Conservation (phyloP, 1,140 invertebrate species). For the Drosophila nebulosa region DNA sequence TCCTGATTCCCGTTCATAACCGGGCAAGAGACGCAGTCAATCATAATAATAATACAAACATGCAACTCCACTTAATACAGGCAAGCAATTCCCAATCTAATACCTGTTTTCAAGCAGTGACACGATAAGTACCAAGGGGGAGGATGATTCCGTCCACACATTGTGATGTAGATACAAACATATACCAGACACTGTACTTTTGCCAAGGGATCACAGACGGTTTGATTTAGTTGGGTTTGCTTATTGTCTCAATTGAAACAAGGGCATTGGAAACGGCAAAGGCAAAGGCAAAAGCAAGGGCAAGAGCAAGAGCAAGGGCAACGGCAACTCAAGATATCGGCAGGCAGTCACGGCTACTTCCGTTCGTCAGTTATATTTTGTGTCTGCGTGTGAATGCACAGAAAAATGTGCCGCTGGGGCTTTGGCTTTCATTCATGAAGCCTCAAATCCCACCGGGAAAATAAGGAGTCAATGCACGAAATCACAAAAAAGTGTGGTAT, state of each 20-base stretch:
- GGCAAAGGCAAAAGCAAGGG: background rate
- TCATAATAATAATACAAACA: conserved; percentile 21
- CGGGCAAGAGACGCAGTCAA: conserved; percentile 20
- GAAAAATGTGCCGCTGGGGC: conserved; percentile 27
- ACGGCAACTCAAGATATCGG: conserved; percentile 12
- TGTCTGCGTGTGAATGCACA: conserved; percentile 27
- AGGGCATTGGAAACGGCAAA: conserved; percentile 11
- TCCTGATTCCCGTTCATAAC: background rate
- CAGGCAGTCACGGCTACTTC: conserved; percentile 49
- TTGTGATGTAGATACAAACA: background rate
- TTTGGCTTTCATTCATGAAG: conserved; percentile 71
- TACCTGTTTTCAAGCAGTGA: conserved; percentile 24
- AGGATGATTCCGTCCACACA: conserved; percentile 6
- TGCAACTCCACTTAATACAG: conserved; percentile 39
- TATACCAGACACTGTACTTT: conserved; percentile 7
- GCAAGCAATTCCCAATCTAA: conserved; percentile 34
- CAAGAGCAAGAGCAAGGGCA: conserved; percentile 12
- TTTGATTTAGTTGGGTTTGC: conserved; percentile 9
- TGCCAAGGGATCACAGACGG: conserved; percentile 34
- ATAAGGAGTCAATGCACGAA: conserved; percentile 56
- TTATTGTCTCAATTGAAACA: conserved; percentile 67
- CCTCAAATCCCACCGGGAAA: conserved; percentile 68
- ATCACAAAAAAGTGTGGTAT: conserved; percentile 54
- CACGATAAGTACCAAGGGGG: conserved; percentile 22
- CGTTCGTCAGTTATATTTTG: conserved; percentile 49